These are phyloP conservation scores for Condylostylus longicornis DNA, from an alignment of 1,140 invertebrate species.

Conservation along the genomic window DNA sequence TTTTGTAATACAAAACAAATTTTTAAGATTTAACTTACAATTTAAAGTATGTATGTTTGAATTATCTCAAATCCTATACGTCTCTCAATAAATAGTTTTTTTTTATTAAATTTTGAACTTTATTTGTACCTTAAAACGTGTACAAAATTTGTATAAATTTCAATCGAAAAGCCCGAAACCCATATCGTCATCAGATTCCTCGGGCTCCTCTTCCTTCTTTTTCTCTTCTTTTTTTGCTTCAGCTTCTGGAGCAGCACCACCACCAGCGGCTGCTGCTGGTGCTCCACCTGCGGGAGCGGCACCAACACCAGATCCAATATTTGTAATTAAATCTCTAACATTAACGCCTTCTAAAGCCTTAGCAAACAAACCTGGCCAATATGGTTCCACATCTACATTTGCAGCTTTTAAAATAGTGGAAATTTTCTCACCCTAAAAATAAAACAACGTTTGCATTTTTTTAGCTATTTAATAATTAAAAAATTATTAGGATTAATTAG, in stretches of 20 bases:
- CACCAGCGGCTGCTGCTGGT: slow-evolving; percentile 40
- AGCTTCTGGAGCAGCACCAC: slow-evolving; percentile 51
- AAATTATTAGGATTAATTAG: background rate
- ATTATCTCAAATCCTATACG: slow-evolving; percentile 1
- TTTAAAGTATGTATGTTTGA: background rate
- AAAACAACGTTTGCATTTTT: slow-evolving; percentile 5
- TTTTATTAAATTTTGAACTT: slow-evolving; percentile 17
- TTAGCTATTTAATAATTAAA: background rate
- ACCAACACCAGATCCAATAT: slow-evolving; percentile 85
- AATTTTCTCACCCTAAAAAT: slow-evolving; percentile 86
- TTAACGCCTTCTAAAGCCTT: slow-evolving; percentile 92
- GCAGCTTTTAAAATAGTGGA: slow-evolving; percentile 93
- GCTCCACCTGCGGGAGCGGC: slow-evolving; percentile 58
- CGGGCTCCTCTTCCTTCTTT: slow-evolving; percentile 69
- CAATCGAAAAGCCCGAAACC: slow-evolving; percentile 77
- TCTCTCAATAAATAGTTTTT: slow-evolving; percentile 16
- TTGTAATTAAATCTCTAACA: slow-evolving; percentile 86
- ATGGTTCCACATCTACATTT: slow-evolving; percentile 90
- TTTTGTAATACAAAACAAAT: background rate
- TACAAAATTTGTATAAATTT: slow-evolving; percentile 17
- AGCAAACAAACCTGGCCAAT: slow-evolving; percentile 97
- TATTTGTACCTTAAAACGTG: slow-evolving; percentile 29
- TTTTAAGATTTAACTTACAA: background rate
- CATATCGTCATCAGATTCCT: slow-evolving; percentile 88
- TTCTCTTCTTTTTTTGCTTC: slow-evolving; percentile 56